phyloP scores from a whole-genome alignment of 2,797 vertebrate genomes.

The Hephaestus fuliginosus region DNA sequence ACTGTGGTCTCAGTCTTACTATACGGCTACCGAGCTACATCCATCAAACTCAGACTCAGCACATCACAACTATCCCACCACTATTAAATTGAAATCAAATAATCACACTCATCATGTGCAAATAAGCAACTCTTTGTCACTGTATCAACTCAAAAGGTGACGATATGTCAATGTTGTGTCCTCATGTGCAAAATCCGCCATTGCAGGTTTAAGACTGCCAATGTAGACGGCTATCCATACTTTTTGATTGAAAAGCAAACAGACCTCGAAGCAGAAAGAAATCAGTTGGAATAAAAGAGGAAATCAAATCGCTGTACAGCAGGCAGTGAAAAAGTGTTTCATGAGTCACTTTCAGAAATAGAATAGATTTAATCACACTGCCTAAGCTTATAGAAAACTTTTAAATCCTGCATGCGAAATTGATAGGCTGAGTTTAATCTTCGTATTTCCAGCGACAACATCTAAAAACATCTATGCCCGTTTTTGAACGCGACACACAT shows the following conservation, averaged over 20 bases:
- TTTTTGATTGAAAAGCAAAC: background rate
- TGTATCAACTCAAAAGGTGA: no score
- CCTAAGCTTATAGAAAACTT: conserved; percentile 21
- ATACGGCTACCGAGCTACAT: no score
- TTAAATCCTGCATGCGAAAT: conserved; percentile 34
- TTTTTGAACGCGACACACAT: conserved; percentile 15
- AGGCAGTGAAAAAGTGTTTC: background rate
- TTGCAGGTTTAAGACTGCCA: no score
- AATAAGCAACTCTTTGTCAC: no score
- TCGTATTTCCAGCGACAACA: conserved; percentile 15
- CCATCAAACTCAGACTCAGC: no score
- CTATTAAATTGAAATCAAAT: no score
- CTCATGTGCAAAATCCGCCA: no score
- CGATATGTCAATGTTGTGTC: no score
- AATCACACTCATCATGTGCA: no score
- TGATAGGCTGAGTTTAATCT: conserved; percentile 33
- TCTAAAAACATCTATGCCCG: background rate
- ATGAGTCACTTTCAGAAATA: conserved; percentile 31
- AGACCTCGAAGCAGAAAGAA: background rate
- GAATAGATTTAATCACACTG: conserved; percentile 30
- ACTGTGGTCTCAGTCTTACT: no score
- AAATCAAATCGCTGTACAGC: background rate
- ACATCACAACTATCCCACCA: no score
- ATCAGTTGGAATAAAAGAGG: background rate
- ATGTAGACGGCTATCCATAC: no score